Conservation (phyloP, 2,113 vertebrate species). For the Nannospalax galili region DNA sequence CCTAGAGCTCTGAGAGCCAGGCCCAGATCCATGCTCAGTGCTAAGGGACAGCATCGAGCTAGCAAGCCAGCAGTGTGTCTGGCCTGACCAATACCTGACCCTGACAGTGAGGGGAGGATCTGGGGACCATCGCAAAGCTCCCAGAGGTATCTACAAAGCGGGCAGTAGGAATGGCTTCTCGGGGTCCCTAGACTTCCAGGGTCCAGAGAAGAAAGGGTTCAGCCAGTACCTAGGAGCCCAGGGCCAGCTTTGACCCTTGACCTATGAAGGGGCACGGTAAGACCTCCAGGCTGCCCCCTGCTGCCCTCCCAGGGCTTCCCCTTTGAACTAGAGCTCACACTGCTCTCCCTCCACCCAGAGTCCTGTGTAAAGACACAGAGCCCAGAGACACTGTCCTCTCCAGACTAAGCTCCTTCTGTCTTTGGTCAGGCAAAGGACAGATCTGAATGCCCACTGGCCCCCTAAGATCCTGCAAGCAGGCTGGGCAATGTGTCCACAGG, state of each 20-base stretch:
- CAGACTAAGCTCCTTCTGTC: background rate
- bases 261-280: background rate
- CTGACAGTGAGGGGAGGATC: background rate
- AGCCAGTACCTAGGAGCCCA: background rate
- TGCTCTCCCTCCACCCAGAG: background rate
- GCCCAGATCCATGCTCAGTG: background rate
- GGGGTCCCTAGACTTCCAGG: background rate
- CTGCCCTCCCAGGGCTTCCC: background rate
- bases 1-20: background rate
- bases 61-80: background rate
- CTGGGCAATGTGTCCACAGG: rapidly evolving
- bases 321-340: background rate
- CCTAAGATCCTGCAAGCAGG: background rate
- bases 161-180: background rate
- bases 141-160: background rate
- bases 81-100: background rate
- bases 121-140: too few species aligned
- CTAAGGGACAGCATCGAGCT: background rate
- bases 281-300: background rate
- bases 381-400: background rate
- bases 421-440: background rate
- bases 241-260: background rate
- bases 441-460: rapidly evolving
- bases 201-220: too few species aligned
- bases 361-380: background rate